Conservation (phyloP, 2,888 invertebrate genomes). For the Drosophila infuscata region DNA sequence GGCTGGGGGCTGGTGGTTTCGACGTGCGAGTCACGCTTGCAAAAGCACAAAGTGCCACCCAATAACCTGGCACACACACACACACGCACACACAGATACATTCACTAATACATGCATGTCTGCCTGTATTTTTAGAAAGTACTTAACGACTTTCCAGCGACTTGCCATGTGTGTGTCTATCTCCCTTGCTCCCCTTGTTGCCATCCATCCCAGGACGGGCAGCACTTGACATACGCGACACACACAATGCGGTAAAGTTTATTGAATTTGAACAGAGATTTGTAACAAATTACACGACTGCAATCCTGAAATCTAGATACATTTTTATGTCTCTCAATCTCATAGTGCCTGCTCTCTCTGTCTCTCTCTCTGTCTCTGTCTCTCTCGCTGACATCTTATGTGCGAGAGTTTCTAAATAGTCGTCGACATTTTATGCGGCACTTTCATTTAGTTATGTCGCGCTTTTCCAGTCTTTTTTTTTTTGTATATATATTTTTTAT, state of each 20-base stretch:
- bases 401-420: conserved; percentile 40
- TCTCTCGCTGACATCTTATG: conserved; percentile 44
- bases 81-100: conserved; percentile 22
- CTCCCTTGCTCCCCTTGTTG: background rate
- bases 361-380: background rate
- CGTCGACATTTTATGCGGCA: conserved; percentile 66
- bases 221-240: conserved; percentile 35
- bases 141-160: conserved; percentile 75
- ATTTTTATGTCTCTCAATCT: conserved; percentile 66
- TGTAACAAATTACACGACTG: conserved; percentile 75
- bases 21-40: conserved; percentile 73
- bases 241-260: conserved; percentile 73
- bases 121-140: conserved; percentile 76
- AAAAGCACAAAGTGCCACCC: conserved; percentile 70
- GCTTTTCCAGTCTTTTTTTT: conserved; percentile 5
- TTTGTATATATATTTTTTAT: conserved; percentile 32
- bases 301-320: conserved; percentile 66
- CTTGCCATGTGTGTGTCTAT: conserved; percentile 28
- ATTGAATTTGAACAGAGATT: conserved; percentile 78
- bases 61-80: conserved; percentile 52
- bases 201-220: background rate
- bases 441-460: conserved; percentile 65
- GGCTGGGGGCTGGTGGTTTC: conserved; percentile 27
- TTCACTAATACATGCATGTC: conserved; percentile 50
- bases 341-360: background rate